A percentile compares a stretch with the other conserved stretches of the same genome.
Evolutionary conservation across 2,888 invertebrate genomes (phyloP).

Genomic region (Melitaea athalia): DNA sequence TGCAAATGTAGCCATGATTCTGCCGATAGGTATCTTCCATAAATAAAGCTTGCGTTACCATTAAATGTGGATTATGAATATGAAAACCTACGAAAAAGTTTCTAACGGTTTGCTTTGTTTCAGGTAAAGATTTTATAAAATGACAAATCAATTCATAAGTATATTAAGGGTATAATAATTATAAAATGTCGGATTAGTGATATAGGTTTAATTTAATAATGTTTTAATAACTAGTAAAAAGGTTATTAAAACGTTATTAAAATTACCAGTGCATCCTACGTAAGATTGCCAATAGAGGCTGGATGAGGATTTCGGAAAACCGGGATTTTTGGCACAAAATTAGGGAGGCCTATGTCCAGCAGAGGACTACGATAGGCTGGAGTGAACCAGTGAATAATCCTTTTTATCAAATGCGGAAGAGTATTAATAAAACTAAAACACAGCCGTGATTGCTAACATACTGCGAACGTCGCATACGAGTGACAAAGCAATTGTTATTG

Average conservation of each 20-base stretch:
- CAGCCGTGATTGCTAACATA: neutral
- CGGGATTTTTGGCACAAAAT: no score
- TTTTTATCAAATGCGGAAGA: neutral
- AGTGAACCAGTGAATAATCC: neutral
- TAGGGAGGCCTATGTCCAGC: no score
- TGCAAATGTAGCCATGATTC: constrained; percentile 52
- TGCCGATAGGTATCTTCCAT: constrained; percentile 41
- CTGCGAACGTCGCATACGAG: constrained; percentile 1
- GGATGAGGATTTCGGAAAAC: no score
- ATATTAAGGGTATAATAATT: neutral
- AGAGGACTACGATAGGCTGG: no score
- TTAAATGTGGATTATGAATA: constrained; percentile 47
- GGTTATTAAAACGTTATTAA: no score
- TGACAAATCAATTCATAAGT: neutral
- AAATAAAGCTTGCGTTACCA: constrained; percentile 41
- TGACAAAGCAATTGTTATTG: constrained; percentile 29
- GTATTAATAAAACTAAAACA: neutral
- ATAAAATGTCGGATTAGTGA: neutral
- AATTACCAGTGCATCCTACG: no score
- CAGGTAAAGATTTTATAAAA: neutral
- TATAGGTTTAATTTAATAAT: neutral
- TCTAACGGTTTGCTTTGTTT: constrained; percentile 3
- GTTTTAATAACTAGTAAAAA: neutral
- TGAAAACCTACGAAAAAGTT: neutral
- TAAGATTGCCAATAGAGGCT: no score